phyloP scores from a whole-genome alignment of 2,888 invertebrate species.

The Scaptomyza tumidula region DNA sequence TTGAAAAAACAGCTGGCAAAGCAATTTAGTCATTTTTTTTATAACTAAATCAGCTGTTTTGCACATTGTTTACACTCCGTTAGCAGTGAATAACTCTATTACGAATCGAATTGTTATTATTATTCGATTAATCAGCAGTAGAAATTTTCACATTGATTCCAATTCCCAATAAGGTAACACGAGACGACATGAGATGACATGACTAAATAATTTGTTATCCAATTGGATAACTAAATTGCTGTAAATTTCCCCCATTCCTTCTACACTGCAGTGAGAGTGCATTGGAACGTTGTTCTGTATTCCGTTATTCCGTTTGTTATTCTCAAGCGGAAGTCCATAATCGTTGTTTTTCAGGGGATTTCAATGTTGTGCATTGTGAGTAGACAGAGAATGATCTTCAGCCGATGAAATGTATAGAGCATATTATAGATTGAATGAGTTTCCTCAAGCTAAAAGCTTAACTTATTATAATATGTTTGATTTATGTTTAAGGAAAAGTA shows the following conservation, averaged over 20 bases:
- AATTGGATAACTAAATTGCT: constrained; percentile 18
- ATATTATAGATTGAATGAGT: no score
- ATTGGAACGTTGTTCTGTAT: constrained; percentile 3
- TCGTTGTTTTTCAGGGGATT: neutral
- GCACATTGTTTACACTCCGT: constrained; percentile 45
- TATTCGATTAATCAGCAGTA: neutral
- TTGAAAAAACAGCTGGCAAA: constrained; percentile 62
- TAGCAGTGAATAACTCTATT: neutral
- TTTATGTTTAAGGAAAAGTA: no score
- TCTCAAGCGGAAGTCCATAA: constrained; percentile 15
- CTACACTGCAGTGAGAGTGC: no score
- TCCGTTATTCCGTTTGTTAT: constrained; percentile 3
- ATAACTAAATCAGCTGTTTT: constrained; percentile 70
- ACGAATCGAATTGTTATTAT: constrained; percentile 7
- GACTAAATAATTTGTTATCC: constrained; percentile 27
- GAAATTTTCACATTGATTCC: neutral
- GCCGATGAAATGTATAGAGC: no score
- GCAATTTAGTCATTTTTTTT: constrained; percentile 60
- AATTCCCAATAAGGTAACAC: constrained; percentile 44
- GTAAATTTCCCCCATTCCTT: constrained; percentile 1
- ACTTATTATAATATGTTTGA: no score
- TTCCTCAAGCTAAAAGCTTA: no score
- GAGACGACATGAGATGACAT: constrained; percentile 9
- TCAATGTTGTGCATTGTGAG: neutral
- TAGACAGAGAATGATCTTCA: neutral